Conservation (phyloP, 1,140 invertebrate species). For the Himalopsyche phryganea region DNA sequence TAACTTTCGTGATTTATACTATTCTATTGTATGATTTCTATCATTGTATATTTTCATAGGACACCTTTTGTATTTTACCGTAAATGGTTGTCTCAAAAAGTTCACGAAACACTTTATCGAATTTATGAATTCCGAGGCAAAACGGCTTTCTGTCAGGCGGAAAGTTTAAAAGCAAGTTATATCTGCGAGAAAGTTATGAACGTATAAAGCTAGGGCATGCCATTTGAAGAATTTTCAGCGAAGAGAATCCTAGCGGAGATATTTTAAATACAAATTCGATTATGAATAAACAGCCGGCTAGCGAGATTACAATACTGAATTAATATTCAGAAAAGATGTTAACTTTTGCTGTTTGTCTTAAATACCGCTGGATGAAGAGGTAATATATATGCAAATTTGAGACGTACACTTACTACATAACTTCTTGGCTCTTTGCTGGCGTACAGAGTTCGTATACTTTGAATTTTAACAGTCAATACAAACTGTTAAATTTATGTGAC, state of each 20-base stretch:
- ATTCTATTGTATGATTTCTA: no score
- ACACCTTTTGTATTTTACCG: background rate
- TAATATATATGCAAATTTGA: constrained; percentile 33
- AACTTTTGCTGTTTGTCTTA: constrained; percentile 29
- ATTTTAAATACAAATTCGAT: constrained; percentile 36
- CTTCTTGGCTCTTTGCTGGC: background rate
- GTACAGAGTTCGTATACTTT: constrained; percentile 2
- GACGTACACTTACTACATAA: no score
- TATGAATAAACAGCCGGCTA: constrained; percentile 30
- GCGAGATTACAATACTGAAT: constrained; percentile 28
- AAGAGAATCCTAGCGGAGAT: constrained; percentile 4
- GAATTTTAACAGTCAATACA: constrained; percentile 27
- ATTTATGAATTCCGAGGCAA: constrained; percentile 25
- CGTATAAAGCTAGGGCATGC: constrained; percentile 7
- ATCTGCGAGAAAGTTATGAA: constrained; percentile 14
- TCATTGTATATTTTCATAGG: background rate
- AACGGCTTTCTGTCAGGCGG: constrained; percentile 23
- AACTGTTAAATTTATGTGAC: constrained; percentile 6
- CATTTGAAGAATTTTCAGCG: background rate
- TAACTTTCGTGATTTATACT: no score
- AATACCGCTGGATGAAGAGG: constrained; percentile 19
- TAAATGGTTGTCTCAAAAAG: constrained; percentile 25
- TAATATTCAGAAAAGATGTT: constrained; percentile 33
- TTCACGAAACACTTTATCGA: constrained; percentile 24
- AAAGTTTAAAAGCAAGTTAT: constrained; percentile 18